Evolutionary conservation across 2,113 vertebrate genomes (phyloP), one percentile per base, ranked within the genome.

Genomic region (Centropus bengalensis): DNA sequence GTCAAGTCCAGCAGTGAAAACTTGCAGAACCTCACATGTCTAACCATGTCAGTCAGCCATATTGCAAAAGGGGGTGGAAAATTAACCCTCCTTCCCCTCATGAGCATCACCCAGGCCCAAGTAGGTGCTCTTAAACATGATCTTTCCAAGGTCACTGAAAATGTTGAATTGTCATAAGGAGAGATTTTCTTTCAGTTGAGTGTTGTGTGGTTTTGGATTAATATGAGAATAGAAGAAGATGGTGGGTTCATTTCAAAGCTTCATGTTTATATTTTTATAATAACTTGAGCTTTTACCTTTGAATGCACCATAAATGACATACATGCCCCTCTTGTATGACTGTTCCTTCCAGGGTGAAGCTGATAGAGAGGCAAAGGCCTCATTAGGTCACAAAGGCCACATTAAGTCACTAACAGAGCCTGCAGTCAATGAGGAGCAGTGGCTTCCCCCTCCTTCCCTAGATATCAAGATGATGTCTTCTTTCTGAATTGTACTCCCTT

Each of bases 251-350:
- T 84, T 62, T 40, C 33, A 68, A n/a, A 79, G 32, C 22, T 56
- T 84, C 19, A 14, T 44, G 6, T 22, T 28, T 77, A 8, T 54
- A 4, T 60, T 62, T 83, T 66, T 74, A 6, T 51, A 26, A 7
- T 40, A 67, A 32, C 4, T 20, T 54, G 16, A 4, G 15, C 3
- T 62, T 86, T n/a, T 60, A 20, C 24, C 14, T 81, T 89, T 75
- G 38, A 66, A 49, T 59, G 54, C 10, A 16, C 5, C 28, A 11
- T 30, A 38, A 78, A 32, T 59, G 5, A n/a, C 42, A 33, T n/a
- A 14, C 0, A 1, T 28, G 14, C 36, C 24, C 9, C 11, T 74
- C 52, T 30, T 59, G 8, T n/a, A 14, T 7, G 6, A 21, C 32
- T 62, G 21, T 59, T 70, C 19, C 24, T 75, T 54, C 33, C 75